A percentile compares a stretch with the other conserved stretches of the same genome.
Evolutionary conservation across 2,888 invertebrate species (phyloP).

Genomic region (Meteorus cinctellus): DNA sequence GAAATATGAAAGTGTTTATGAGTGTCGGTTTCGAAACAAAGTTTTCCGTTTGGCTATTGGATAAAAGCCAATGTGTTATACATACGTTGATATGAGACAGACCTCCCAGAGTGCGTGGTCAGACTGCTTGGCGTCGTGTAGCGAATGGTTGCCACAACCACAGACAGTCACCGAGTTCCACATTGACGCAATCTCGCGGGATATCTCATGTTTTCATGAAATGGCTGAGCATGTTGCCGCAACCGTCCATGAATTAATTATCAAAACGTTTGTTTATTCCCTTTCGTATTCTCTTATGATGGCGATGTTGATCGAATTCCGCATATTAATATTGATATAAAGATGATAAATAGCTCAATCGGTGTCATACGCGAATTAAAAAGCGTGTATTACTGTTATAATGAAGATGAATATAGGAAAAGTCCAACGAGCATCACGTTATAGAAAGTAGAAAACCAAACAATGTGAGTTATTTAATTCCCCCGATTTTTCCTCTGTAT

Average conservation of each 20-base stretch:
- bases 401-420: neutral
- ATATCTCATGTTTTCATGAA: constrained; percentile 13
- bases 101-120: constrained; percentile 22
- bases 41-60: constrained; percentile 34
- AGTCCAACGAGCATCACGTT: neutral
- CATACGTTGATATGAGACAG: constrained; percentile 6
- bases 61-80: constrained; percentile 35
- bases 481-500: neutral
- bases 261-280: neutral
- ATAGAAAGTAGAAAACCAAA: constrained; percentile 10
- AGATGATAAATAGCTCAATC: too few relatives aligned
- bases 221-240: neutral
- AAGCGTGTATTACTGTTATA: neutral
- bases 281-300: neutral
- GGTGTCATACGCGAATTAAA: neutral
- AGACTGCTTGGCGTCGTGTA: constrained; percentile 40
- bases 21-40: neutral
- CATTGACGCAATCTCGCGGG: constrained; percentile 3
- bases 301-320: neutral
- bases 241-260: neutral
- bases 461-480: neutral
- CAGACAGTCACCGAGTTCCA: neutral
- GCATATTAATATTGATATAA: neutral
- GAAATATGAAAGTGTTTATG: neutral
- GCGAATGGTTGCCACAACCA: neutral